Evolutionary conservation across 2,797 vertebrate species (phyloP).

Genomic region (Phrynocephalus guinanensis): DNA sequence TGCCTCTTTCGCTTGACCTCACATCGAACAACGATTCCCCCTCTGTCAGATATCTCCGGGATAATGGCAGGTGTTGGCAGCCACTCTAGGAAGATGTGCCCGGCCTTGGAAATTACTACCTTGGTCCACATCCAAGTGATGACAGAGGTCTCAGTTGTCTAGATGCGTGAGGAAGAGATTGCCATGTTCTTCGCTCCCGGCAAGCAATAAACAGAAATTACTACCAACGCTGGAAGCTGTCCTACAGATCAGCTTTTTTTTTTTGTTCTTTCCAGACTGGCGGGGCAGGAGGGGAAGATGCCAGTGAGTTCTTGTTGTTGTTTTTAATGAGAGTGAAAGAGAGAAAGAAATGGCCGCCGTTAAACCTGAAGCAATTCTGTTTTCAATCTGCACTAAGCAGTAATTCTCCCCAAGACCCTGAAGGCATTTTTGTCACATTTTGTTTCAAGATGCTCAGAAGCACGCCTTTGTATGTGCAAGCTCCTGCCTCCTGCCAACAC

Average conservation of each 20-base stretch:
- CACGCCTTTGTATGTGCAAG: too few species aligned
- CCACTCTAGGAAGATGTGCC: neutral
- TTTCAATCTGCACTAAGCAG: constrained; percentile 27
- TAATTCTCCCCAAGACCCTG: neutral
- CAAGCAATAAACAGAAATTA: constrained; percentile 49
- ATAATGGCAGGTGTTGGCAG: neutral
- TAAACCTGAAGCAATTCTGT: constrained; percentile 22
- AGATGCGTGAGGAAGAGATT: constrained; percentile 16
- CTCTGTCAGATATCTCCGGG: neutral
- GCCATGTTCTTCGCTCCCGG: constrained; percentile 44
- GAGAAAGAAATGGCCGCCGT: too few species aligned
- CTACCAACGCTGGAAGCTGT: constrained; percentile 38
- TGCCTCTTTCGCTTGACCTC: neutral
- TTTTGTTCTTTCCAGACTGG: neutral
- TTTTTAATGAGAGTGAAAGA: too few species aligned
- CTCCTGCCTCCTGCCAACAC: neutral
- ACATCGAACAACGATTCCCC: neutral
- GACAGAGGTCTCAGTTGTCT: constrained; percentile 52
- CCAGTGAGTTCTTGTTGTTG: neutral
- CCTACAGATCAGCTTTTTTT: constrained; percentile 28
- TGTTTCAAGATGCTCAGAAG: neutral
- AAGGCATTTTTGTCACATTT: neutral
- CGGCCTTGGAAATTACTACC: constrained; percentile 31
- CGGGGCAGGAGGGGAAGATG: neutral
- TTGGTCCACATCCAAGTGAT: constrained; percentile 50